Conservation (phyloP, 1,140 invertebrate genomes). For the Nephotettix cincticeps region DNA sequence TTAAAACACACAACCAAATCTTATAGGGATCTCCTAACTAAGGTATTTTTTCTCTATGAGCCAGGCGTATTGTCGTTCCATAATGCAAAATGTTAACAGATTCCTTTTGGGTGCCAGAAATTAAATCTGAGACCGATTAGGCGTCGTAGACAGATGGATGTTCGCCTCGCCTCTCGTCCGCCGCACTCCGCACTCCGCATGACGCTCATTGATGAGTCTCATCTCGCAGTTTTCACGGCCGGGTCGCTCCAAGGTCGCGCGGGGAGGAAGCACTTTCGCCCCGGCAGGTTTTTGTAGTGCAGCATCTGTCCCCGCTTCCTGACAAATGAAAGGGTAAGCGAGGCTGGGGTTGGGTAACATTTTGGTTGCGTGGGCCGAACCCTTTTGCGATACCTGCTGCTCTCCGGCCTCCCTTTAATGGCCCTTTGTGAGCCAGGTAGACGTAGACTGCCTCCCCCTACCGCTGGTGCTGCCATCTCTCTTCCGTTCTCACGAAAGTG, state of each 20-base stretch:
- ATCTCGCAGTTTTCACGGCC: too few species aligned
- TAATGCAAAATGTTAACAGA: too few species aligned
- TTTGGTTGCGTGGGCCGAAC: constrained; percentile 9
- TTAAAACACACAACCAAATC: too few species aligned
- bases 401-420: not conserved
- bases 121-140: too few species aligned
- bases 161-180: too few species aligned
- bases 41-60: too few species aligned
- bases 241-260: not conserved
- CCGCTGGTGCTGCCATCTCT: not conserved
- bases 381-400: constrained; percentile 1
- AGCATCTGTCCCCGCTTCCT: constrained; percentile 8
- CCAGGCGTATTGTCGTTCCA: too few species aligned
- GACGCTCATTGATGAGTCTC: too few species aligned
- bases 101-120: too few species aligned
- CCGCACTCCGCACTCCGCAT: too few species aligned
- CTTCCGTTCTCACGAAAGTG: not conserved
- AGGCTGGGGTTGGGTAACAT: constrained; percentile 6
- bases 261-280: not conserved
- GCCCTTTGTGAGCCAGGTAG: not conserved
- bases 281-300: not conserved
- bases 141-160: too few species aligned
- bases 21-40: too few species aligned
- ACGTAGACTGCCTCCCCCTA: not conserved
- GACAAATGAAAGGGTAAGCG: constrained; percentile 11